Evolutionary conservation across 2,113 vertebrate genomes (phyloP).

Genomic region (Ancistrus triradiatus): DNA sequence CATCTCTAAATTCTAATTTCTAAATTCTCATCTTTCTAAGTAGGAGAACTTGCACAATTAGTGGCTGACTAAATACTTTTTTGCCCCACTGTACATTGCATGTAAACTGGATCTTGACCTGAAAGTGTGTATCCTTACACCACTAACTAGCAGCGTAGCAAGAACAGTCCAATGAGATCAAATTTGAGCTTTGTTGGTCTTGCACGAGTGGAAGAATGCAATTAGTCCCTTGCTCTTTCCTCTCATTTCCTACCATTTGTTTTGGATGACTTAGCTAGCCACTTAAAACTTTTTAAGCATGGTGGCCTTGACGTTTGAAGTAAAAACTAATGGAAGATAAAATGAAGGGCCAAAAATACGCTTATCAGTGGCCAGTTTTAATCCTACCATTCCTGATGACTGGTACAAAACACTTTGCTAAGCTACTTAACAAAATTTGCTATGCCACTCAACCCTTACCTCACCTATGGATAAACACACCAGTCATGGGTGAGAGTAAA

Average conservation of each 20-base stretch:
- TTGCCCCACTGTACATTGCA: no score
- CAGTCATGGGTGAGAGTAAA: no score
- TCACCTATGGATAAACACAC: no score
- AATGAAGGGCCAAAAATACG: conserved; percentile 24
- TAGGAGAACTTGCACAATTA: no score
- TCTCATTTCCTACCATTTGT: conserved; percentile 24
- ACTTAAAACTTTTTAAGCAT: conserved; percentile 32
- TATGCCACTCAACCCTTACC: conserved; percentile 7
- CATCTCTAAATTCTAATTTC: no score
- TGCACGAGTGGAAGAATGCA: not conserved
- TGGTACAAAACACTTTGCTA: conserved; percentile 32
- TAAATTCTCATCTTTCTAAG: no score
- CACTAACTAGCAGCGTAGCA: not conserved
- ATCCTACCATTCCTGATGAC: conserved; percentile 37
- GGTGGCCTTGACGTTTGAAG: conserved; percentile 1
- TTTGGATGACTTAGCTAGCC: conserved; percentile 31
- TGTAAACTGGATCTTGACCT: no score
- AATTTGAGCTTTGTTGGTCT: conserved; percentile 2
- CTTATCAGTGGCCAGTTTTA: conserved; percentile 34
- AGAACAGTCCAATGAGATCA: not conserved
- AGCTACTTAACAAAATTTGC: conserved; percentile 42
- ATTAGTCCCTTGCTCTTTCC: conserved; percentile 9
- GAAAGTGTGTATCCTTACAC: no score
- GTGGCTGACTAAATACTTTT: no score
- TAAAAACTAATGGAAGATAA: conserved; percentile 10